Conservation (phyloP, 2,888 invertebrate genomes). For the Saturnia japonica region DNA sequence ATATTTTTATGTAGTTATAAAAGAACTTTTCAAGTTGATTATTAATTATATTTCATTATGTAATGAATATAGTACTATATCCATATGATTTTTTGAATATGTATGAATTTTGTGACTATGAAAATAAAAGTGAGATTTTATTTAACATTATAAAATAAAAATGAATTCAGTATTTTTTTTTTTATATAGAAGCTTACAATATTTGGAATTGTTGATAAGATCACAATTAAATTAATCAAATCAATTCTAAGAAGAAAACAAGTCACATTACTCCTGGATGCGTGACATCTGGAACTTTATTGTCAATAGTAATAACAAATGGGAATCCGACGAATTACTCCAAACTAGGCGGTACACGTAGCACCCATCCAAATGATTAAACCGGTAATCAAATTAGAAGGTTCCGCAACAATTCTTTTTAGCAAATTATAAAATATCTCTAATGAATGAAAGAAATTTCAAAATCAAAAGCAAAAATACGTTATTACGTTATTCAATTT, state of each 20-base stretch:
- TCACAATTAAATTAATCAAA: not conserved
- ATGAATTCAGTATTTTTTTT: no score
- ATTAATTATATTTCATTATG: no score
- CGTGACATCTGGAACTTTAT: constrained; percentile 3
- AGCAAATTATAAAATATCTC: not conserved
- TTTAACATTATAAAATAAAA: no score
- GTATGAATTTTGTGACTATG: no score
- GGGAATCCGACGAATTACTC: not conserved
- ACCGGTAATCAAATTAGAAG: not conserved
- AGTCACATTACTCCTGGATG: not conserved
- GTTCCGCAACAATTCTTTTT: not conserved
- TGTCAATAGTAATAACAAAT: constrained; percentile 15
- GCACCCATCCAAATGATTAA: not conserved
- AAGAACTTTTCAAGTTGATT: no score
- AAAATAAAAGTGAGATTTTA: no score
- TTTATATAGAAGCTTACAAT: not conserved
- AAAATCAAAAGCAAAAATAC: no score
- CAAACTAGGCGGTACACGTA: not conserved
- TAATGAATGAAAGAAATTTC: not conserved
- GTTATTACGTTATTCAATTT: no score
- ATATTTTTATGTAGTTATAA: no score
- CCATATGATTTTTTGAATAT: no score
- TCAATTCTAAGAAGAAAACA: constrained; percentile 9
- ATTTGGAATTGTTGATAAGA: not conserved
- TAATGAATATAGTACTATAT: no score